Percentiles rank a stretch among this genome's conserved stretches.
Evolutionary conservation across 2,797 vertebrate species (phyloP).

Genomic region (Ctenosaura bakeri): DNA sequence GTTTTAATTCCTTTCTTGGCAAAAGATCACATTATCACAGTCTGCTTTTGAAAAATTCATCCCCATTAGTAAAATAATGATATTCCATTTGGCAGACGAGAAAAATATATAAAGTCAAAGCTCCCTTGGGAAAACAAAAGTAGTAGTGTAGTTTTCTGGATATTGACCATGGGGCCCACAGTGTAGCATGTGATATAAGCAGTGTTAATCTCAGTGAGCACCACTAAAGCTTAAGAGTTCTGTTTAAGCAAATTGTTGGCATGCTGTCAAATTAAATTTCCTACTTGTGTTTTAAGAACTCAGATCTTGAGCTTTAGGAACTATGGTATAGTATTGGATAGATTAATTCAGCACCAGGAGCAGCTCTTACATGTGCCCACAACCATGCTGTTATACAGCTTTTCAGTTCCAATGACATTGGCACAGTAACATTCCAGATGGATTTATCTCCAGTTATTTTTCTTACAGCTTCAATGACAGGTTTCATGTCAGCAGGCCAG

Average conservation of each 20-base stretch:
- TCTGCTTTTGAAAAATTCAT: not conserved
- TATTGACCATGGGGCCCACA: too few relatives aligned
- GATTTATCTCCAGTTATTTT: not conserved
- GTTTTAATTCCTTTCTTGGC: not conserved
- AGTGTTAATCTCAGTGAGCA: slow-evolving; percentile 13
- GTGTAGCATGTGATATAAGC: too few relatives aligned
- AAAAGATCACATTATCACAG: not conserved
- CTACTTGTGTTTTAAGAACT: not conserved
- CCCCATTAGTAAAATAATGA: not conserved
- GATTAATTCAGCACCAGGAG: not conserved
- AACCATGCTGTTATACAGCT: not conserved
- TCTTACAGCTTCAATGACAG: too few relatives aligned
- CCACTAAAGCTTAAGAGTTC: slow-evolving; percentile 5
- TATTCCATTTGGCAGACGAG: not conserved
- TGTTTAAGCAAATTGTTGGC: not conserved
- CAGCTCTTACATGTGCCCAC: not conserved
- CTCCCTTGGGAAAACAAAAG: not conserved
- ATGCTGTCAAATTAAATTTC: not conserved
- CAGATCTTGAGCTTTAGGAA: not conserved
- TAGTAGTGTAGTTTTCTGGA: not conserved
- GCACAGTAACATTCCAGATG: not conserved
- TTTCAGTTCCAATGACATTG: not conserved
- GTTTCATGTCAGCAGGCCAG: too few relatives aligned
- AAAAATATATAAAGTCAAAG: not conserved
- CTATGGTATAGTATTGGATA: not conserved